Conservation (phyloP, 2,113 vertebrate genomes). For the Paralichthys olivaceus region DNA sequence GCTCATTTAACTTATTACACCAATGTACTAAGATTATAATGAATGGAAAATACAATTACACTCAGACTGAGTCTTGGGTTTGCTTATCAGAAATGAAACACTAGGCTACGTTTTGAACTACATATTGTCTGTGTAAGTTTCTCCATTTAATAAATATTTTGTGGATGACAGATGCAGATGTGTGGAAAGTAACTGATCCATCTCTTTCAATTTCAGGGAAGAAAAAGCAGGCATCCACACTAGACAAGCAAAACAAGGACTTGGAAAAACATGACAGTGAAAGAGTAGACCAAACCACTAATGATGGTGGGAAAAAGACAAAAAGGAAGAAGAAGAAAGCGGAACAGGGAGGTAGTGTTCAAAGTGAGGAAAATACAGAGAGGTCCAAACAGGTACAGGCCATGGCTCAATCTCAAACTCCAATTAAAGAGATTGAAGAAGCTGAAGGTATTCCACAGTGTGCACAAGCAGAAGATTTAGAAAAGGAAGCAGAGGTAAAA, state of each 20-base stretch:
- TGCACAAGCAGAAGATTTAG: background rate
- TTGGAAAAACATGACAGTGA: background rate
- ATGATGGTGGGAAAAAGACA: conserved; percentile 12
- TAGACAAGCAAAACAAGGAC: background rate
- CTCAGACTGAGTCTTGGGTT: no score
- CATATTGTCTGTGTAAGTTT: background rate
- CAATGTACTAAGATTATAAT: no score
- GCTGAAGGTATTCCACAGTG: background rate
- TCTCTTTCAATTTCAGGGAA: conserved; percentile 45
- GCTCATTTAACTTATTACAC: no score
- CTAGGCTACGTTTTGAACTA: no score
- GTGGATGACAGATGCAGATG: background rate
- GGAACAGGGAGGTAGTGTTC: background rate
- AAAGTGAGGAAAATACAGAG: background rate
- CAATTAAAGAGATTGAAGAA: background rate
- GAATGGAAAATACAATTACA: no score
- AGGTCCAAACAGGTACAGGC: background rate
- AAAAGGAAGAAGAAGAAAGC: conserved; percentile 47
- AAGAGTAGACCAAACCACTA: background rate
- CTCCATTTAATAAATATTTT: background rate
- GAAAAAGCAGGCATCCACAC: background rate
- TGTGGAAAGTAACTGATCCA: background rate
- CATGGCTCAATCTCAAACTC: background rate
- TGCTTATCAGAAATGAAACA: no score
- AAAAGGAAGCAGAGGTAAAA: background rate